Evolutionary conservation across 2,888 invertebrate genomes (phyloP), one percentile per base, ranked within the genome.

Genomic region (Netelia inedita): DNA sequence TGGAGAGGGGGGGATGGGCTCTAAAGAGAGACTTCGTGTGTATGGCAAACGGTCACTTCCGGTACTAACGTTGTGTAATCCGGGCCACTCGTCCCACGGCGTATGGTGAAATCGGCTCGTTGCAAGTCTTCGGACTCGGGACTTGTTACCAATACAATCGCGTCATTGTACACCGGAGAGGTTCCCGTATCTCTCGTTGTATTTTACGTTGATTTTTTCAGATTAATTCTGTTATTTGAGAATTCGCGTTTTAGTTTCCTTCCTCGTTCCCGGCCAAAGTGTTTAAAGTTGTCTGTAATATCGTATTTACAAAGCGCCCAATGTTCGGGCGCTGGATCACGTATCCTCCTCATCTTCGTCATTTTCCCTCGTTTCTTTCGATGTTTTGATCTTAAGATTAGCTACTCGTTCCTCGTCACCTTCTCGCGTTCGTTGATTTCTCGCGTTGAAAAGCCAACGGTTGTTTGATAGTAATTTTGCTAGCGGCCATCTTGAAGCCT

Each of bases 291-390:
- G 80, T 79, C 85, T 88, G 85, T 88, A 89, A 89, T 55, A 80
- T 85, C 90, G 91, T 93, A 93, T 93, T 92, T 93, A 93, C 93
- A 93, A 90, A 87, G 90, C 89, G 91, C 91, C 80, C 78, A 83
- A 59, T 74, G n/a, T 61, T 16, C 57, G 41, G 73, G 75, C 83
- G 89, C 92, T 90, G 90, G 88, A 92, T 92, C 92, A 92, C 93
- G 92, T 91, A 82, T 85, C 79, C 61, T 85, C 89, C 88, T 88
- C 87, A 81, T 87, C 83, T 86, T 80, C 85, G 87, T 75, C 72
- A 35, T 74, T 85, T 84, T 86, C 79, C 85, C 28, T 86, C 66
- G 53, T 19, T 76, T 82, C 74, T 86, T 74, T 87, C n/a, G 21
- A 65, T 55, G 14, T 57, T 43, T 59, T 43, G 43, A 75, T 63